Evolutionary conservation across 2,113 vertebrate genomes (phyloP).

Genomic region (Geococcyx californianus): DNA sequence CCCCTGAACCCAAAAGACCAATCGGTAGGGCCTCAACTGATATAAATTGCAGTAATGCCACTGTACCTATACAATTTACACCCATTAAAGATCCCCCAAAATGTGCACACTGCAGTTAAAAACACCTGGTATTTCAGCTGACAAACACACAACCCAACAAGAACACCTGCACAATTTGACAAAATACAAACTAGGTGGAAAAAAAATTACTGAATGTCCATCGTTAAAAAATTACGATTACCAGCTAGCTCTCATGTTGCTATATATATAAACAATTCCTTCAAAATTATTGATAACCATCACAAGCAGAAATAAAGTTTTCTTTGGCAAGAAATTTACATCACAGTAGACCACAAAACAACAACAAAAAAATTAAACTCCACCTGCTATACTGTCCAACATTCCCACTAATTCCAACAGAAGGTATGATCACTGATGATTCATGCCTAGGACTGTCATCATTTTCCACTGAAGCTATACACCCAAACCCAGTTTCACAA

Average conservation of each 20-base stretch:
- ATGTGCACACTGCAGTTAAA: neutral
- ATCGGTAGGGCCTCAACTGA: neutral
- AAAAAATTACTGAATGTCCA: neutral
- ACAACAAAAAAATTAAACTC: neutral
- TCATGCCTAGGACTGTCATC: neutral
- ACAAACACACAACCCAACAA: slow-evolving; percentile 44
- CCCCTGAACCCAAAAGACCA: neutral
- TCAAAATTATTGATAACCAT: neutral
- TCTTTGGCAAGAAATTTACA: neutral
- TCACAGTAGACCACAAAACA: neutral
- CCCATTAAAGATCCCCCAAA: neutral
- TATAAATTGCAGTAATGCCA: neutral
- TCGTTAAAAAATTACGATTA: neutral
- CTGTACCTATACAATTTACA: neutral
- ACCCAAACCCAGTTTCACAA: neutral
- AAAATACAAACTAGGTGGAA: slow-evolving; percentile 36
- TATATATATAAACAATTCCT: neutral
- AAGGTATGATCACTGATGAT: neutral
- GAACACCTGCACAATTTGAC: slow-evolving; percentile 29
- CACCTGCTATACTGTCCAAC: neutral
- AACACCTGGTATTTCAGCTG: slow-evolving; percentile 32
- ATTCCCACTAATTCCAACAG: neutral
- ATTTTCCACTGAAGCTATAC: neutral
- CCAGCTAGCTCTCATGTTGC: neutral
- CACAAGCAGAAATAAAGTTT: neutral